Percentiles rank a stretch among this genome's conserved stretches.
phyloP scores from a whole-genome alignment of 2,113 vertebrate species.

The Hystrix cristata region DNA sequence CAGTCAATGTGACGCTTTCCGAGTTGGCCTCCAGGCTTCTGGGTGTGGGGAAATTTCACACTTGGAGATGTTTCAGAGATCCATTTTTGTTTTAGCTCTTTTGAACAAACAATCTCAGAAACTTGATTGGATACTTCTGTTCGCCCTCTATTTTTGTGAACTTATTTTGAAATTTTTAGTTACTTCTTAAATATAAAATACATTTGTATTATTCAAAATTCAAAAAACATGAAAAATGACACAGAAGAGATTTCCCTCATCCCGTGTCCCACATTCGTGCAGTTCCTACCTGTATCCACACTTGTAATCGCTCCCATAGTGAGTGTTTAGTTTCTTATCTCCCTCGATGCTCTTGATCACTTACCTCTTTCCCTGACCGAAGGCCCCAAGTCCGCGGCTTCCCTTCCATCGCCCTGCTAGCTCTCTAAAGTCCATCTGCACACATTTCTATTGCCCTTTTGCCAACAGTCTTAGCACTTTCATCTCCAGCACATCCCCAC shows the following conservation, averaged over 20 bases:
- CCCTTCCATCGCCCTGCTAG: not conserved
- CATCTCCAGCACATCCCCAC: not conserved
- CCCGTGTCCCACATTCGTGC: not conserved
- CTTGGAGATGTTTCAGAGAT: not conserved
- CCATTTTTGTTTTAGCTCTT: not conserved
- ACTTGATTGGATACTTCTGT: not conserved
- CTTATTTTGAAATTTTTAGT: constrained; percentile 7
- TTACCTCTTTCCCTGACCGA: not conserved
- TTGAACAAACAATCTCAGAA: not conserved
- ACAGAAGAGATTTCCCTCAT: not conserved
- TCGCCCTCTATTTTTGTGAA: not conserved
- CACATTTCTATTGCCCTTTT: not conserved
- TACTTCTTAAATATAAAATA: not conserved
- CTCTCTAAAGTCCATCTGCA: not conserved
- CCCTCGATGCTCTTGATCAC: not conserved
- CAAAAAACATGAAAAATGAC: not conserved
- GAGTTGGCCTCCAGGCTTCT: not conserved
- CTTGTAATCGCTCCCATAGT: not conserved
- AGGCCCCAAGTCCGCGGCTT: not conserved
- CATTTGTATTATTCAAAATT: not conserved
- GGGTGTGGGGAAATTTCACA: not conserved
- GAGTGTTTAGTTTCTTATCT: not conserved
- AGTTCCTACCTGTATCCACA: not conserved
- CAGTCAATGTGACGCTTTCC: fast-evolving
- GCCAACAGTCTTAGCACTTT: not conserved